phyloP scores from a whole-genome alignment of 2,113 vertebrate genomes.

The Empidonax alnorum region DNA sequence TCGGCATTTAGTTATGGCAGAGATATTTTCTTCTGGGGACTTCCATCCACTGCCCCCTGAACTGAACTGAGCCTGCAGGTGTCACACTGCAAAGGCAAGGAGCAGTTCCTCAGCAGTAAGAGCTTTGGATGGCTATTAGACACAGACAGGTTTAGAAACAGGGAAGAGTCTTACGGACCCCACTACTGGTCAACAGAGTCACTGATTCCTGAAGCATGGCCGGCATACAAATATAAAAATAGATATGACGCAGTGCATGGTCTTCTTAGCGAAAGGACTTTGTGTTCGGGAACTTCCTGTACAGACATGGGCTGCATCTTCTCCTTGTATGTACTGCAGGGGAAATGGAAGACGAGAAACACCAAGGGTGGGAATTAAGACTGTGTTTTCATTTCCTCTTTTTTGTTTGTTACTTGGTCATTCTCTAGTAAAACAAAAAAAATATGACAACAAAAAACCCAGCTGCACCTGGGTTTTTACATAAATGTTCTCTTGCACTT shows the following conservation, averaged over 20 bases:
- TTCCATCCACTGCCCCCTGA: background rate
- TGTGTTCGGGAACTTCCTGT: background rate
- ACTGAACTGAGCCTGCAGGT: background rate
- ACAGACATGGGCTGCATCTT: background rate
- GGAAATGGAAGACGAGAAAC: constrained; percentile 54
- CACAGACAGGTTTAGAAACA: background rate
- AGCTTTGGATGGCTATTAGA: background rate
- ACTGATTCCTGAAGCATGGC: background rate
- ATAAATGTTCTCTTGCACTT: constrained; percentile 39
- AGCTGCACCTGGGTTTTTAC: constrained; percentile 54
- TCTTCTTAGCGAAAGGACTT: background rate
- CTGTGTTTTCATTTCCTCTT: constrained; percentile 64
- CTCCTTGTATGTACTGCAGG: background rate
- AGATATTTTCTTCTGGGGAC: background rate
- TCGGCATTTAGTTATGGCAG: background rate
- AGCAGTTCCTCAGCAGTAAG: background rate
- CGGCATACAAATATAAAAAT: background rate
- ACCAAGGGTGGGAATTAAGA: constrained; percentile 54
- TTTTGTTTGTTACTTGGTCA: constrained; percentile 55
- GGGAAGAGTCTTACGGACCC: background rate
- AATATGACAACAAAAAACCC: background rate
- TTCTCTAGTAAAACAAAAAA: constrained; percentile 36
- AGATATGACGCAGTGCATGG: background rate
- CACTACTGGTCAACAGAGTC: background rate
- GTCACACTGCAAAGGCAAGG: background rate